Base-by-base conservation (phyloP, 2,888 invertebrate species). In the Rhorus exstirpatorius region DNA sequence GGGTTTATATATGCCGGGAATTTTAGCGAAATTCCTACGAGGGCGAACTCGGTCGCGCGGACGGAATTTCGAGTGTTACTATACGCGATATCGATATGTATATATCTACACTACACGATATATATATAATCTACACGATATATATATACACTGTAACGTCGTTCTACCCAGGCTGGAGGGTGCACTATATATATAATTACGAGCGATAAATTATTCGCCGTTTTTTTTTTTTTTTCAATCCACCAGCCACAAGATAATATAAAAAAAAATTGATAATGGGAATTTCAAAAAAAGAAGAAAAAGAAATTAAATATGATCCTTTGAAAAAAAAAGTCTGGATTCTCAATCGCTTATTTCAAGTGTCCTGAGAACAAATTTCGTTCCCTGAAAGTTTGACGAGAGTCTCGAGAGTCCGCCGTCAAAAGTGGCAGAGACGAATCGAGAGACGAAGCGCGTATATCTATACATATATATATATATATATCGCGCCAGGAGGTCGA, bases 11-110 rank as follows among this genome's bases (percentile, higher is more conserved):
- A 89, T 86, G 87, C 83, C 46, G 84, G 84, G 89, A 89, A 90
- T 90, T 90, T 89, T 87, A 88, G 88, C 84, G 85, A 90, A 90
- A 90, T 90, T 90, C 88, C 88, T 84, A 78, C 80, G 84, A 83
- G 74, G 79, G 83, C 81, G 80, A 77, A 76, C 65, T 51, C 61
- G 61, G 60, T 72, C 82, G 79, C 88, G 86, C 84, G 87, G 72
- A 74, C 71, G 85, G 86, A 88, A 89, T 89, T 88, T 88, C 87
- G 78, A 85, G 81, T 75, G 65, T 83, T 81, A 71, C 67, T 61
- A 71, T 55, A 58, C 41, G 74, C 41, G 58, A 58, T 71, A 58
- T 58, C 55, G 55, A 19, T 31, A 46, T 60, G 46, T 46, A 31
- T n/a, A n/a, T n/a, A n/a, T n/a, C n/a, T n/a, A n/a, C n/a, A n/a